These are phyloP conservation scores for Sialia sialis DNA, from an alignment of 2,113 vertebrate genomes.

Conservation along the genomic window DNA sequence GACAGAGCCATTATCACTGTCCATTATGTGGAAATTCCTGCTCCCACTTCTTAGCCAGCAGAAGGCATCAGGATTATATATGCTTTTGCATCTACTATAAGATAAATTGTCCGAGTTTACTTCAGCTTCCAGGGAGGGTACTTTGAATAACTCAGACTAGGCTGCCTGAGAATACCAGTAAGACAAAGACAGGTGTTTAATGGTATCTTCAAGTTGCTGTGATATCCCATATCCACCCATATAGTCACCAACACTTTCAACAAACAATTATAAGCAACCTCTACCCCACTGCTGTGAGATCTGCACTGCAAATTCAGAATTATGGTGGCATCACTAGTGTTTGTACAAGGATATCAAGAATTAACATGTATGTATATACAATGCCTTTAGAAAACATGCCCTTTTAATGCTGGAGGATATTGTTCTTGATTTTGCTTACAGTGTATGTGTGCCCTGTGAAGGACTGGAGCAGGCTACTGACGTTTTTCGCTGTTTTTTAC, in stretches of 20 bases:
- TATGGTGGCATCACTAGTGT: neutral
- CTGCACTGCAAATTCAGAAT: neutral
- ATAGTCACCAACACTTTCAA: neutral
- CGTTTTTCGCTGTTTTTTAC: neutral
- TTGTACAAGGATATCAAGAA: neutral
- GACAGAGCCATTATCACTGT: neutral
- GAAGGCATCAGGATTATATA: neutral
- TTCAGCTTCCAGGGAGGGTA: neutral
- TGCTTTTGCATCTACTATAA: neutral
- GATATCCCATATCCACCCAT: accelerated
- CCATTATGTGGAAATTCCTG: neutral
- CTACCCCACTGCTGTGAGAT: neutral
- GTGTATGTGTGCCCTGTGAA: neutral
- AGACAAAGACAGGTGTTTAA: neutral
- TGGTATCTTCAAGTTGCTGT: neutral
- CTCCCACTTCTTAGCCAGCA: neutral
- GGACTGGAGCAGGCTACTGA: neutral
- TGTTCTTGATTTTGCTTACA: neutral
- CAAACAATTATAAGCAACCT: neutral
- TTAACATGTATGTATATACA: neutral
- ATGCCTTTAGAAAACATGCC: neutral
- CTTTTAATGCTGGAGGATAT: neutral
- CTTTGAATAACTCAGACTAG: neutral
- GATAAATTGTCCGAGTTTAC: neutral
- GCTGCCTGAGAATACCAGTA: neutral